These are phyloP conservation scores for Ageneiosus marmoratus DNA, from an alignment of 2,113 vertebrate genomes.

Conservation along the genomic window DNA sequence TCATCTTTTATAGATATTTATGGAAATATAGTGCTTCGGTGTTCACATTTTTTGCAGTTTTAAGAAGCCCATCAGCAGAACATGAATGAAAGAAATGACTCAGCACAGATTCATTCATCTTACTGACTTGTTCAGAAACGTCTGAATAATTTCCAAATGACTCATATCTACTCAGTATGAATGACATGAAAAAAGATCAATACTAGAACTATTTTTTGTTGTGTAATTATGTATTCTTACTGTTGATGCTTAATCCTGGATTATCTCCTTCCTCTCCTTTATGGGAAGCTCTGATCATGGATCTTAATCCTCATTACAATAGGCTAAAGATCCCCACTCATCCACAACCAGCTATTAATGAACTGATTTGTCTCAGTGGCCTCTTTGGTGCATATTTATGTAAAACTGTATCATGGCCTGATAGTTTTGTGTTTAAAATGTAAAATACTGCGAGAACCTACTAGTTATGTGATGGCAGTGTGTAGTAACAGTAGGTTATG, in stretches of 20 bases:
- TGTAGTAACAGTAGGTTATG: slow-evolving; percentile 5
- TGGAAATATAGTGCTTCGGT: background rate
- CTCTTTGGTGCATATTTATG: background rate
- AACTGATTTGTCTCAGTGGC: background rate
- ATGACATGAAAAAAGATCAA: background rate
- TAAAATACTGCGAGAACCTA: slow-evolving; percentile 9
- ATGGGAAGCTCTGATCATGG: slow-evolving; percentile 27
- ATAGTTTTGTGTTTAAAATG: slow-evolving; percentile 14
- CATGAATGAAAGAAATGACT: background rate
- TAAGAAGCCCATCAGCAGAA: background rate
- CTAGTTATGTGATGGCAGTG: background rate
- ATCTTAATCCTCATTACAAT: slow-evolving; percentile 28
- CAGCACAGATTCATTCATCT: background rate
- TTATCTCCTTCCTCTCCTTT: slow-evolving; percentile 5
- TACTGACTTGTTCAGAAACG: background rate
- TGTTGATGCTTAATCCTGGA: background rate
- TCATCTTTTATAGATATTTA: background rate
- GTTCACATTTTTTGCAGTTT: background rate
- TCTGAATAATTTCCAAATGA: slow-evolving; percentile 3
- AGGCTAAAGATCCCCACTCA: background rate
- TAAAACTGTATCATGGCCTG: background rate
- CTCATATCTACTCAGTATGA: background rate
- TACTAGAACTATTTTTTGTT: background rate
- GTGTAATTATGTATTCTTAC: background rate
- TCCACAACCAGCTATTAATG: slow-evolving; percentile 8